phyloP scores from a whole-genome alignment of 2,113 vertebrate genomes.

The Chaetops frenatus region DNA sequence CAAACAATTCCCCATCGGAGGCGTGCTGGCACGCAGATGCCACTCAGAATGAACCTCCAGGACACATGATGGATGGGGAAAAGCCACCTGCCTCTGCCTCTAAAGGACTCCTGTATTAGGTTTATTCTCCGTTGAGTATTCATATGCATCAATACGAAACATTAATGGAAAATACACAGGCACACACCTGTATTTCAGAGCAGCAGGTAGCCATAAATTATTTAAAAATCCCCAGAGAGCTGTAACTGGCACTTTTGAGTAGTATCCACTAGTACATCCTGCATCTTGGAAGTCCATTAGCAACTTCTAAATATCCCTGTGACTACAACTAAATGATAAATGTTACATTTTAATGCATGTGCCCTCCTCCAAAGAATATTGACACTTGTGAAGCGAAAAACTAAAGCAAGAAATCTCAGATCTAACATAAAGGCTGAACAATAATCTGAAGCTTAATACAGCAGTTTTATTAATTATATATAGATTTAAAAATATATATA shows the following conservation, averaged over 20 bases:
- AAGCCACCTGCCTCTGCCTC: not conserved
- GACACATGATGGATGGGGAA: not conserved
- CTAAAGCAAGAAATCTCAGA: not conserved
- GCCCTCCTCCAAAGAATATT: not conserved
- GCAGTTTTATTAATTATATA: conserved; percentile 29
- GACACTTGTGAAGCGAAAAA: not conserved
- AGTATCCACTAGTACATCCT: not conserved
- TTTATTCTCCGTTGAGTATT: not conserved
- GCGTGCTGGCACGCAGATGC: not conserved
- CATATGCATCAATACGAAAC: not conserved
- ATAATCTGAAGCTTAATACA: conserved; percentile 6
- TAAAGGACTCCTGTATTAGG: not conserved
- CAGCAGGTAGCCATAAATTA: conserved; percentile 22
- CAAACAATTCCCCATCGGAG: conserved; percentile 29
- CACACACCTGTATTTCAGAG: not conserved
- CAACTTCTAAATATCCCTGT: not conserved
- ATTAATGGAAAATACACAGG: not conserved
- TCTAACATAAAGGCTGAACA: conserved; percentile 34
- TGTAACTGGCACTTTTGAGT: not conserved
- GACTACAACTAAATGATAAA: not conserved
- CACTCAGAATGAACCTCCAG: not conserved
- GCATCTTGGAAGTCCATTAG: not conserved
- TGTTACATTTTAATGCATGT: not conserved
- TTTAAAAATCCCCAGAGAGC: not conserved
- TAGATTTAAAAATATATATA: not conserved